Base-by-base conservation (phyloP, 2,797 vertebrate species). In the Myiothlypis coronata region DNA sequence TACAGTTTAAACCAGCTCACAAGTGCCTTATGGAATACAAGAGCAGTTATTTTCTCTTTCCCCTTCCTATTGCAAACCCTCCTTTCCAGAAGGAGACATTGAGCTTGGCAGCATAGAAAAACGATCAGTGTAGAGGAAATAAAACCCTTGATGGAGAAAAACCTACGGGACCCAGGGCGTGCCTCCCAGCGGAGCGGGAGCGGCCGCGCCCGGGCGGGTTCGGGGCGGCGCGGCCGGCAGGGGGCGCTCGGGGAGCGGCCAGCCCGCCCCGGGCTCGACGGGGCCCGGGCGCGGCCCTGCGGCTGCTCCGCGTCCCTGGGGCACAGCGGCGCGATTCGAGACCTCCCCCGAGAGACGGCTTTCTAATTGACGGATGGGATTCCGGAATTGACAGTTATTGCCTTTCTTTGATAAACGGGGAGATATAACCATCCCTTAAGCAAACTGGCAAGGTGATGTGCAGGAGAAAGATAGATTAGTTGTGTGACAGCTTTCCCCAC, bases 241-340 rank as follows among this genome's bases (percentile, higher is more conserved):
- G 64, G 83, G 76, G 83, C 67, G 70, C 57, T 37, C 56, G 34
- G 61, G 64, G 83, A 67, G 79, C 83, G 39, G 35, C 23, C 61
- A 12, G 30, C 59, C 26, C 26, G 56, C 5, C 19, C 11, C 5
- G 14, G 24, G 47, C 24, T 49, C 47, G 24, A 24, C 16, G 49
- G 15, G 49, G 50, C 49, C 14, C 27, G 50, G 50, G 17, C 11
- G 15, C 56, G 34, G 34, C 56, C 56, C 57, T 18, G 30, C 41
- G 21, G 61, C 61, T 9, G 60, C 61, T n/a, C 21, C 41, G 61
- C 30, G 9, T 19, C 37, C 37, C 14, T 5, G 1, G 59, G 59
- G 59, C 27, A 0, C 13, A 2, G 19, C 37, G 0, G 37, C 59
- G 37, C 0, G 9, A 4, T 0, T 3, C 30, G 7, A 3, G 71